Conservation (phyloP, 2,888 invertebrate genomes). For the Syrphus vitripennis region DNA sequence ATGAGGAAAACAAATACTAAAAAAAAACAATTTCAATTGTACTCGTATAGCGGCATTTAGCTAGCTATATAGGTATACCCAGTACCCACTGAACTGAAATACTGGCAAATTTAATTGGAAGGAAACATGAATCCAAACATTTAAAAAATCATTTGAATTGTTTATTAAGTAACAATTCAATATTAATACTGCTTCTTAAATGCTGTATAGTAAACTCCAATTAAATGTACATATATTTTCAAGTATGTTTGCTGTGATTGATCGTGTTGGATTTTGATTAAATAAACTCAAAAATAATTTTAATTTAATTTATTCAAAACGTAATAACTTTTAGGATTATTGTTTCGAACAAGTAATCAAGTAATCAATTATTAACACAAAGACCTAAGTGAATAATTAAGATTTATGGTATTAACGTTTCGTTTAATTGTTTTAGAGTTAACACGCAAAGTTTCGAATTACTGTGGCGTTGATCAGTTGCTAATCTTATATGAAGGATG, state of each 20-base stretch:
- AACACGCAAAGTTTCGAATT: too few relatives aligned
- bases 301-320: neutral
- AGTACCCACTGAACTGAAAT: neutral
- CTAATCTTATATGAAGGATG: too few relatives aligned
- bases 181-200: neutral
- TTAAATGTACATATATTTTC: neutral
- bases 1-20: neutral
- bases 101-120: conserved; percentile 4
- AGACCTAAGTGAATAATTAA: too few relatives aligned
- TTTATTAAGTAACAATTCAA: conserved; percentile 11
- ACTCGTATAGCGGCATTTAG: too few relatives aligned
- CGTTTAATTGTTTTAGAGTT: too few relatives aligned
- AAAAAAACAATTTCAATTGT: neutral
- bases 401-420: too few relatives aligned
- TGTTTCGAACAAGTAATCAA: neutral
- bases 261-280: neutral
- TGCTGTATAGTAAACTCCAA: neutral
- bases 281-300: neutral
- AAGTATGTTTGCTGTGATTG: neutral
- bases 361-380: too few relatives aligned
- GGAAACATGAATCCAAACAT: conserved; percentile 53
- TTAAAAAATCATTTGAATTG: neutral
- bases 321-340: neutral
- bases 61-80: neutral
- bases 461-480: too few relatives aligned